phyloP scores from a whole-genome alignment of 2,797 vertebrate genomes.

The Phataginus tetradactyla region DNA sequence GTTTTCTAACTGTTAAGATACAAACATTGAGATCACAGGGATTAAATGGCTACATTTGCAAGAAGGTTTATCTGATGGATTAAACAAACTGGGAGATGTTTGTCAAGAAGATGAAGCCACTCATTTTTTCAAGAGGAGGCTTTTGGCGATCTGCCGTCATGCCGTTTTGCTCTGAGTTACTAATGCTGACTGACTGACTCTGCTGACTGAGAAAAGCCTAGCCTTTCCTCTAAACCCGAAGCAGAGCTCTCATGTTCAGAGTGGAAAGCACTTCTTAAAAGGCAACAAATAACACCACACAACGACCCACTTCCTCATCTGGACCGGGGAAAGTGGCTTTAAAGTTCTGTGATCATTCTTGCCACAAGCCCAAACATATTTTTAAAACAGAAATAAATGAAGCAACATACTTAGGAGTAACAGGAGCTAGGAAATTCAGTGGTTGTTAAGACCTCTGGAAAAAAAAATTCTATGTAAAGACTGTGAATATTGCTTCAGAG shows the following conservation, averaged over 20 bases:
- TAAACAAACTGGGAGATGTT: neutral
- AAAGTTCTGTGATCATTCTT: neutral
- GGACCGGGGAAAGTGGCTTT: neutral
- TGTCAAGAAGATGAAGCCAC: slow-evolving; percentile 6
- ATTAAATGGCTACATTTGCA: slow-evolving; percentile 46
- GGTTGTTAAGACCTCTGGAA: neutral
- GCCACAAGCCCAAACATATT: neutral
- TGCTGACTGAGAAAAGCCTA: neutral
- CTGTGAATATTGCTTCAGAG: neutral
- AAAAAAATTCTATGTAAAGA: neutral
- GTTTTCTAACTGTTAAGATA: slow-evolving; percentile 20
- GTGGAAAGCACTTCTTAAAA: neutral
- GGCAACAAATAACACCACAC: neutral
- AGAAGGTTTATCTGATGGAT: slow-evolving; percentile 12
- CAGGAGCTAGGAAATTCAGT: neutral
- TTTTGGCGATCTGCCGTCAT: neutral
- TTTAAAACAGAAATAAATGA: neutral
- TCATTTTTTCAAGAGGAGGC: neutral
- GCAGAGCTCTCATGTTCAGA: neutral
- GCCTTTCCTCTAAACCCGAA: neutral
- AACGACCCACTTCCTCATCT: neutral
- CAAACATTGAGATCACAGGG: slow-evolving; percentile 37
- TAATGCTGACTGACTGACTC: neutral
- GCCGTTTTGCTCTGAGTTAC: neutral
- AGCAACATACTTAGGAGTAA: neutral